phyloP scores from a whole-genome alignment of 2,888 invertebrate species.

The Esperia sulphurella region DNA sequence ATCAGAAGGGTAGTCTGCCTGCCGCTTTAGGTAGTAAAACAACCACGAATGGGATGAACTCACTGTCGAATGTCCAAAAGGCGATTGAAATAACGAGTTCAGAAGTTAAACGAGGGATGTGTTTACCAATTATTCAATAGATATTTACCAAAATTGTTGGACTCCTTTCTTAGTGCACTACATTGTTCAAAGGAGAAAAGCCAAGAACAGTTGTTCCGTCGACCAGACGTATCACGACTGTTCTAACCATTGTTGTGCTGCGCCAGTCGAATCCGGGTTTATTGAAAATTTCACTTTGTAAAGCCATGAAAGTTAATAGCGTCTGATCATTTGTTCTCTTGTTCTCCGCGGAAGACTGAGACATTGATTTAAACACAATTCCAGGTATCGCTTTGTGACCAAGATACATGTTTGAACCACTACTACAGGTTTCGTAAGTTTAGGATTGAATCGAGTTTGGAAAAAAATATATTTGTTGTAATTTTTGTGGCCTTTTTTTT shows the following conservation, averaged over 20 bases:
- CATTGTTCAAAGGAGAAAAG: conserved; percentile 5
- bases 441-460: background rate
- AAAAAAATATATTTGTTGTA: background rate
- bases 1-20: too few relatives aligned
- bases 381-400: background rate
- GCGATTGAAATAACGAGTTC: too few relatives aligned
- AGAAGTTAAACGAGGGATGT: too few relatives aligned
- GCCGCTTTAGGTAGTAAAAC: too few relatives aligned
- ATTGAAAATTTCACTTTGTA: conserved; percentile 11
- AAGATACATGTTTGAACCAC: background rate
- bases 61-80: too few relatives aligned
- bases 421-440: background rate
- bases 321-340: background rate
- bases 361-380: conserved; percentile 10
- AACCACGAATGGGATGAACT: too few relatives aligned
- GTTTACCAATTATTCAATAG: too few relatives aligned
- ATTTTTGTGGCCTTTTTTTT: too few relatives aligned
- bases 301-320: conserved; percentile 7
- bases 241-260: conserved; percentile 2
- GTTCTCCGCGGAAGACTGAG: conserved; percentile 7
- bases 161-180: background rate
- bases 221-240: conserved; percentile 1
- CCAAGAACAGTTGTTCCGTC: conserved; percentile 4
- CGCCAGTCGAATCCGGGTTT: conserved; percentile 6
- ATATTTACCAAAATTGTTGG: background rate